Evolutionary conservation across 2,113 vertebrate species (phyloP), one percentile per base, ranked within the genome.

Genomic region (Shinisaurus crocodilurus): DNA sequence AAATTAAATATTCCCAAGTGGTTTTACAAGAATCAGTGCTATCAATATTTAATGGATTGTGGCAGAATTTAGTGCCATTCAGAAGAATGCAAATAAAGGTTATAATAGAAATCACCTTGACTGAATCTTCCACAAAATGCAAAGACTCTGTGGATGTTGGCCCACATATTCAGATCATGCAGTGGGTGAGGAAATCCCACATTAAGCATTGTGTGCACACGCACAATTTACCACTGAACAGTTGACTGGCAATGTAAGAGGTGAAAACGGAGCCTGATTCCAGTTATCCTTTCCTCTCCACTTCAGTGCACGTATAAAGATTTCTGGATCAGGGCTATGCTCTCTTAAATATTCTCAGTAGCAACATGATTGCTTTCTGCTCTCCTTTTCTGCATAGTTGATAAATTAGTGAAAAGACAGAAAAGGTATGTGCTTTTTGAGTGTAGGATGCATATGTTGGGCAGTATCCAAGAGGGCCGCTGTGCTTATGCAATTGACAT

Each of bases 41-140:
- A 97, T 97, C 94, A 96, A 94, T 97, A 96, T 97, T 97, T 97
- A 97, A 97, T 96, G 93, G 90, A 93, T 95, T 93, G 89, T 96
- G 96, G 97, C 95, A 96, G 92, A 96, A 96, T 97, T 97, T 96
- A 94, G 94, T 88, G 95, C 80, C 70, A 94, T 96, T 96, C 95
- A 86, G 96, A 96, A 96, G 92, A 95, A 97, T 96, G 94, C 91
- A 96, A 97, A 97, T 94, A 96, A 81, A 90, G 92, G 95, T 96
- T 97, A 96, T 95, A 91, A 93, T 94, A 96, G 96, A 96, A 96
- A 97, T 97, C 95, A 97, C 95, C 95, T 97, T 97, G 96, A 94
- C 57, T 94, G 89, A 95, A 94, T 93, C 91, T 89, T 91, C 80
- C 80, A 93, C 85, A 92, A 96, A 96, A 94, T 92, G 54, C 37